phyloP scores from a whole-genome alignment of 2,888 invertebrate genomes.

The Rotaria magnacalcarata region DNA sequence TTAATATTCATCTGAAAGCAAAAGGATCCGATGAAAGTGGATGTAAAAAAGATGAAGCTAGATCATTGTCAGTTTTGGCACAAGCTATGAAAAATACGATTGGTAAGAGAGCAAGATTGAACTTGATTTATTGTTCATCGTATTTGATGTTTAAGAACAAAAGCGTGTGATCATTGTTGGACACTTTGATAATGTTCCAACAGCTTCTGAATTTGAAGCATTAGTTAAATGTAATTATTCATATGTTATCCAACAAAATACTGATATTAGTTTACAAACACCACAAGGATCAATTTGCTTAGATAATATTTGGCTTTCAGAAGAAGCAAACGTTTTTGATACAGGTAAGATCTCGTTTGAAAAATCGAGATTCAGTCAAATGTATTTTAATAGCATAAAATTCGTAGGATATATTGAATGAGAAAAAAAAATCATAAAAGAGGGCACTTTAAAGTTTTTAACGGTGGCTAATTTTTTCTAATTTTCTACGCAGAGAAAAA shows the following conservation, averaged over 20 bases:
- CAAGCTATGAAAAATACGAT: slow-evolving; percentile 49
- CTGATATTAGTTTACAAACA: slow-evolving; percentile 52
- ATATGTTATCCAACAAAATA: slow-evolving; percentile 52
- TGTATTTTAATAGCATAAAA: no score
- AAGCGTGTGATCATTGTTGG: slow-evolving; percentile 55
- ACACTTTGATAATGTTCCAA: slow-evolving; percentile 54
- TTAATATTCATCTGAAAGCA: slow-evolving; percentile 53
- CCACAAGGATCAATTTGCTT: slow-evolving; percentile 51
- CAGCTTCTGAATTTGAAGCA: slow-evolving; percentile 52
- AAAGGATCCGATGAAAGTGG: slow-evolving; percentile 50
- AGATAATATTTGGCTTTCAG: slow-evolving; percentile 58
- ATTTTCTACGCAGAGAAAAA: no score
- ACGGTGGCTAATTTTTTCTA: no score
- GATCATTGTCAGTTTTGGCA: slow-evolving; percentile 49
- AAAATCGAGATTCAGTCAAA: no score
- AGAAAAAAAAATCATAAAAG: no score
- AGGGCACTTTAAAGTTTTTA: no score
- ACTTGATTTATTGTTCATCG: not conserved
- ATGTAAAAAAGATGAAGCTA: slow-evolving; percentile 47
- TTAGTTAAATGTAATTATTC: slow-evolving; percentile 51
- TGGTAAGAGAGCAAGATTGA: not conserved
- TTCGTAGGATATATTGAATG: no score
- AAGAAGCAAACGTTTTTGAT: slow-evolving; percentile 50
- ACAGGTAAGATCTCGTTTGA: slow-evolving; percentile 49
- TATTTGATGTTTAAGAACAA: slow-evolving; percentile 49